Evolutionary conservation across 2,888 invertebrate genomes (phyloP), one percentile per base, ranked within the genome.

Genomic region (Chrysotoxum bicinctum): DNA sequence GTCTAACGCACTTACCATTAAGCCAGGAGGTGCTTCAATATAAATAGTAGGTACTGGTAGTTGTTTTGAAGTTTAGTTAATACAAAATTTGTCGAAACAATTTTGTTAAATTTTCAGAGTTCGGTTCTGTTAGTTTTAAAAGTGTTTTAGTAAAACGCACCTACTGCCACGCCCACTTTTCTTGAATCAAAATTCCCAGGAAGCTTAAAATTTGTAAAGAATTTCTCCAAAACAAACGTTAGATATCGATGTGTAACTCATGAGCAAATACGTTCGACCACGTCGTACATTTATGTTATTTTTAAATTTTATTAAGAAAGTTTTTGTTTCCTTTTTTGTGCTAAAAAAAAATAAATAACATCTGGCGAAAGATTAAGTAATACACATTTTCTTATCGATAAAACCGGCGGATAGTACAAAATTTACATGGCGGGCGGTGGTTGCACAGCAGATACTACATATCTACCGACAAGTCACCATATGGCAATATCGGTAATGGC

Each of bases 331-430:
- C 16, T 50, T 14, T 45, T 32, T 43, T 37, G 35, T 19, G 26
- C 16, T 37, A 19, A 54, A 62, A 76, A 35, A 50, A 66, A 26
- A n/a, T 1, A 19, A 60, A 23, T 32, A 56, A 58, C 84, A 84
- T 84, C 80, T 84, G 84, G 80, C 75, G 23, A 70, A 43, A 79
- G 84, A 80, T 84, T 84, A 84, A 80, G 80, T 76, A 80, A 84
- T 75, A 83, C 69, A 58, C 69, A 62, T 68, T 78, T 69, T 76
- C 83, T 78, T 78, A 83, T 79, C 83, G 79, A 56, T 68, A 32
- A 32, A 54, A 75, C 68, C 52, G 60, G 50, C 35, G 58, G 30
- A 54, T 45, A n/a, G 50, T 48, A 40, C 23, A 50, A 66, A 54
- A 73, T 60, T 50, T 60, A 68, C 66, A 43, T 35, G 32, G 60